Base-by-base conservation (phyloP, 92 coral and sea anemone genomes). In the Epizoanthus illoricatus region DNA sequence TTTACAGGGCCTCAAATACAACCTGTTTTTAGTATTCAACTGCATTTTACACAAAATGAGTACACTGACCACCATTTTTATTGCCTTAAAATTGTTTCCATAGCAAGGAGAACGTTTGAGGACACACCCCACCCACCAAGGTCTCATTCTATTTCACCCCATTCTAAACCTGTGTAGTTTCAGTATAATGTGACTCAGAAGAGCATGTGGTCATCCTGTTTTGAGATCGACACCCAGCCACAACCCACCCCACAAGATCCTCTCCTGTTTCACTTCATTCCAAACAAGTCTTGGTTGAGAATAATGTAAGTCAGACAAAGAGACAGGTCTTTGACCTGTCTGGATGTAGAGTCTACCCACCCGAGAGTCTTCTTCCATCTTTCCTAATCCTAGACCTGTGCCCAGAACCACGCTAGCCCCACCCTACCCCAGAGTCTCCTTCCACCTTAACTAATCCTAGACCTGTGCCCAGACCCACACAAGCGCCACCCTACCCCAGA, bases 211-310 rank as follows among this genome's bases (percentile, higher is more conserved):
- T 43, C 49, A 5, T 43, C 49, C 49, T 85, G 70, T 19, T 89
- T 87, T 45, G 74, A 81, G 20, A 94, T 6, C 8, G 13, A 39
- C 20, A 16, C 18, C 43, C 4, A 33, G 41, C 59, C 49, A 3
- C 54, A 76, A 39, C 21, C 11, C 33, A 76, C 81, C 49, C 18
- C 24, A 18, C 7, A 41, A 62, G 3, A 58, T 39, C 23, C 13
- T 6, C 5, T 17, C 56, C 55, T 5, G 6, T 66, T 63, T 42
- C 82, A 93, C 92, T 87, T 90, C 8, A 88, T 87, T 74, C 90
- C 92, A 2, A 92, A 86, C 43, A 84, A 72, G 85, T 90, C 90
- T 42, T 92, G 72, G 88, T 94, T 94, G 33, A 90, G 72, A 64
- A 94, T 92, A 39, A 87, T 68, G 8, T 87, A 87, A 43, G 75